Evolutionary conservation across 2,888 invertebrate species (phyloP).

Genomic region (Cheilosia urbana): DNA sequence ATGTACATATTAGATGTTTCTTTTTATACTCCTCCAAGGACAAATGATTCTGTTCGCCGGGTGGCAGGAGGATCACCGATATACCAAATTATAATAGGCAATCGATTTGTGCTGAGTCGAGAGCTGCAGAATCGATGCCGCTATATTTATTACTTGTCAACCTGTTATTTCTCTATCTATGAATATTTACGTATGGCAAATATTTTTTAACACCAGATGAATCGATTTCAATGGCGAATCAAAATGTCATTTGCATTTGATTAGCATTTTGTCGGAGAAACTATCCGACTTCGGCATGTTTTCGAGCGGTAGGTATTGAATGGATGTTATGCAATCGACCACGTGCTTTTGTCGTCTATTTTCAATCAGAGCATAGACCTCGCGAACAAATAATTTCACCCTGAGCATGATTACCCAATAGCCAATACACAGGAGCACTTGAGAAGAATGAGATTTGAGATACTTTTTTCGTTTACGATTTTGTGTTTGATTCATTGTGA

Average conservation of each 20-base stretch:
- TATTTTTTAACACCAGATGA: constrained; percentile 27
- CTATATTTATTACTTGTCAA: constrained; percentile 35
- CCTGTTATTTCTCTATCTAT: constrained; percentile 20
- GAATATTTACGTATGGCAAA: constrained; percentile 44
- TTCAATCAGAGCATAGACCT: constrained; percentile 25
- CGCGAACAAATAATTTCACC: constrained; percentile 21
- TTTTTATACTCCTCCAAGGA: constrained; percentile 36
- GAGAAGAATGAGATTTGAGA: constrained; percentile 27
- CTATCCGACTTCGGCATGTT: not conserved
- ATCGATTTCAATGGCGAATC: constrained; percentile 14
- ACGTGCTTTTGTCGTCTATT: constrained; percentile 49
- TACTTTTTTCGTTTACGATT: constrained; percentile 12
- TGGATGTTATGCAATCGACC: constrained; percentile 32
- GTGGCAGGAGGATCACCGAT: not conserved
- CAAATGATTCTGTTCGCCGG: constrained; percentile 20
- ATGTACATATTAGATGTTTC: constrained; percentile 1
- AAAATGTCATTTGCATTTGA: constrained; percentile 26
- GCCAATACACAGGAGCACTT: constrained; percentile 32
- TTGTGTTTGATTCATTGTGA: not conserved
- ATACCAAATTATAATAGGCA: constrained; percentile 21
- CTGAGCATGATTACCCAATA: constrained; percentile 45
- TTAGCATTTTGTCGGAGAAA: constrained; percentile 8
- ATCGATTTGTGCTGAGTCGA: constrained; percentile 7
- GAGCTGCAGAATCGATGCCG: constrained; percentile 43
- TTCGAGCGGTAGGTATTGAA: constrained; percentile 18